These are phyloP conservation scores for Cryptus viduatorius DNA, from an alignment of 2,888 invertebrate species.

Conservation along the genomic window DNA sequence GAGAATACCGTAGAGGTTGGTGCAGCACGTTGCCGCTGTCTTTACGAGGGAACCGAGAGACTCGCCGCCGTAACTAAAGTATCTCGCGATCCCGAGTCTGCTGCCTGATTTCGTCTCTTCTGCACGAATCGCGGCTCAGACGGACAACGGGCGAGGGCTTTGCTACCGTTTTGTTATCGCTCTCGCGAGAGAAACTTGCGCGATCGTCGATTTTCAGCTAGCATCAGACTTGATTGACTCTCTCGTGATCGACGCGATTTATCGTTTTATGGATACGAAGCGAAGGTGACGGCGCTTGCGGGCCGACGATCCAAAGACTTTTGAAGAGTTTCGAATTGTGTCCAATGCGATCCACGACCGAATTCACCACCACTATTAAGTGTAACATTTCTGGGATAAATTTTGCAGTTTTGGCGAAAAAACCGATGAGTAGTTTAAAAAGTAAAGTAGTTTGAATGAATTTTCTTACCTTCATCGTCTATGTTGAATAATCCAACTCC, in stretches of 20 bases:
- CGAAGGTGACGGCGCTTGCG: neutral
- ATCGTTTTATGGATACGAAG: slow-evolving; percentile 68
- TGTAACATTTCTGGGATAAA: neutral
- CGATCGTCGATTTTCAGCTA: slow-evolving; percentile 61
- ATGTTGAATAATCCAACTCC: slow-evolving; percentile 97
- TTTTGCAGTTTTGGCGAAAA: neutral
- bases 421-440: too few relatives aligned
- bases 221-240: slow-evolving; percentile 77
- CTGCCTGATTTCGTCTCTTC: slow-evolving; percentile 6
- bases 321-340: slow-evolving; percentile 11
- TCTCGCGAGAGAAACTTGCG: slow-evolving; percentile 45
- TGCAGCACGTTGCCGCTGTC: slow-evolving; percentile 59
- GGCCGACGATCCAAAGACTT: slow-evolving; percentile 8
- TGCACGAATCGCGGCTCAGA: slow-evolving; percentile 9
- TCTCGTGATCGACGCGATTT: slow-evolving; percentile 70
- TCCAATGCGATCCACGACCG: slow-evolving; percentile 14
- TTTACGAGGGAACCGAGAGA: slow-evolving; percentile 52
- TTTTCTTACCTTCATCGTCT: slow-evolving; percentile 91
- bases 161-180: slow-evolving; percentile 62
- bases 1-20: slow-evolving; percentile 25
- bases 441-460: neutral
- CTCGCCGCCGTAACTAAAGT: slow-evolving; percentile 41
- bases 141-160: slow-evolving; percentile 44
- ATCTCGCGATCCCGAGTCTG: slow-evolving; percentile 53
- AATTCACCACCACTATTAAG: neutral